Conservation (phyloP, 1,140 invertebrate species). For the Diachasmimorpha longicaudata region DNA sequence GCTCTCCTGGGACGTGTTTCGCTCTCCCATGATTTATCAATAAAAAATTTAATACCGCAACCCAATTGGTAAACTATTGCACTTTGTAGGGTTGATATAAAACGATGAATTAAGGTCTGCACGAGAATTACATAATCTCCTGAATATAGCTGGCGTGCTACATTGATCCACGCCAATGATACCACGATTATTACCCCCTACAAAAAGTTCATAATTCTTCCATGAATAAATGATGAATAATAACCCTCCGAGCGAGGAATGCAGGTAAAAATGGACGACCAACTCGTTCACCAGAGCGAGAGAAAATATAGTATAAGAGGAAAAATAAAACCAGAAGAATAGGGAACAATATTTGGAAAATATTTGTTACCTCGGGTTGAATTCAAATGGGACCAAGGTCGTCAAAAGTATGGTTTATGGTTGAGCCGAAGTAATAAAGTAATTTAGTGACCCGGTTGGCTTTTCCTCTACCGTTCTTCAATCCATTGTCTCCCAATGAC, state of each 20-base stretch:
- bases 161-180: neutral
- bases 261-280: too few species aligned
- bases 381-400: neutral
- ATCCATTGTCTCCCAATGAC: neutral
- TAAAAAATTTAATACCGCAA: too few species aligned
- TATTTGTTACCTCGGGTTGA: neutral
- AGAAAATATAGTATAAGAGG: neutral
- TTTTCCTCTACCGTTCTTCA: neutral
- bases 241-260: too few species aligned
- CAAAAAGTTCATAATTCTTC: neutral
- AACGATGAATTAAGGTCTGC: neutral
- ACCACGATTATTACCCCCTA: neutral
- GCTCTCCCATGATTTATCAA: too few species aligned
- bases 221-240: too few species aligned
- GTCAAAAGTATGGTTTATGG: constrained; percentile 43
- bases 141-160: neutral
- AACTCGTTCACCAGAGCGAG: neutral
- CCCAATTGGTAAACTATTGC: neutral
- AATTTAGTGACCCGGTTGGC: constrained; percentile 31
- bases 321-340: neutral
- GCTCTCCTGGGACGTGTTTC: too few species aligned
- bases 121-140: neutral
- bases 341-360: neutral
- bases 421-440: constrained; percentile 48
- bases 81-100: neutral